Evolutionary conservation across 2,888 invertebrate genomes (phyloP).

Genomic region (Nomada flava): DNA sequence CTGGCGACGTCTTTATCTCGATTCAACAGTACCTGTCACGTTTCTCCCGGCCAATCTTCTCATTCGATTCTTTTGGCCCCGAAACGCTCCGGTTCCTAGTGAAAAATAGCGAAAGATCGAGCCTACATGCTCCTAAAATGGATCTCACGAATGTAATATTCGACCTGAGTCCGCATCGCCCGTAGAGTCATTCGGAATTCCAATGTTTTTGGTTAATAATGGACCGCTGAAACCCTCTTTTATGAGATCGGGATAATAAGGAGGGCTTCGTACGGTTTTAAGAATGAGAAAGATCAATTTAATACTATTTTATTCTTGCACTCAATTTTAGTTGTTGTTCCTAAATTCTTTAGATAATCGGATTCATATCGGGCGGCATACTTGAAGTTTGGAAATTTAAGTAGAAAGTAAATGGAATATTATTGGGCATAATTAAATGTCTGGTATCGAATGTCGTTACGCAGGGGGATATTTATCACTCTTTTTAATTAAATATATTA

Average conservation of each 20-base stretch:
- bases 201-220: constrained; percentile 8
- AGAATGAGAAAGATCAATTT: background rate
- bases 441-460: too few relatives aligned
- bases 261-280: background rate
- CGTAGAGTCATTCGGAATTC: background rate
- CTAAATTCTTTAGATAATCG: too few relatives aligned
- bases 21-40: constrained; percentile 37
- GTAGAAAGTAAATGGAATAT: background rate
- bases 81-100: background rate
- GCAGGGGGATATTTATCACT: too few relatives aligned
- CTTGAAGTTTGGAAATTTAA: background rate
- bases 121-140: background rate
- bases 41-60: constrained; percentile 4
- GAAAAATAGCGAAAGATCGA: background rate
- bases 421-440: background rate
- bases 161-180: constrained; percentile 2
- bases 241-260: background rate
- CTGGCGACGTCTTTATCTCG: constrained; percentile 55
- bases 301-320: too few relatives aligned
- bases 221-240: background rate
- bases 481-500: too few relatives aligned
- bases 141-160: constrained; percentile 13
- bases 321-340: too few relatives aligned
- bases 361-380: too few relatives aligned
- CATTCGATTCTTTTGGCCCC: background rate